Evolutionary conservation across 2,888 invertebrate species (phyloP).

Genomic region (Gari tellinella): DNA sequence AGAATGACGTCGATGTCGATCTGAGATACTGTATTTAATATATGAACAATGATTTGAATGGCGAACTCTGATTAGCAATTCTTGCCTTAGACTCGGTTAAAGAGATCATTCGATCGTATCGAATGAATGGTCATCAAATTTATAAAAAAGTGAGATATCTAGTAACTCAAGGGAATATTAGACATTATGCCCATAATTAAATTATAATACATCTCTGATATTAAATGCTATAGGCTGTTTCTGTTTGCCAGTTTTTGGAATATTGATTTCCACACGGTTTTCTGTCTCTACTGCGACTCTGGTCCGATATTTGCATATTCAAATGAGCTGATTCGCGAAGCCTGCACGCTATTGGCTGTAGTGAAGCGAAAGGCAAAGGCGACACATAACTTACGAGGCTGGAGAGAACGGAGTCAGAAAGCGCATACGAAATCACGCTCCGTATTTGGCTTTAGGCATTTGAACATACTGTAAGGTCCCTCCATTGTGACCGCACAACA

Average conservation of each 20-base stretch:
- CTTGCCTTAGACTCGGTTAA: constrained; percentile 67
- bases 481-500: no score
- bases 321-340: constrained; percentile 39
- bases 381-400: no score
- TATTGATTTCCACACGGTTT: constrained; percentile 53
- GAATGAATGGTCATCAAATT: constrained; percentile 77
- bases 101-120: constrained; percentile 63
- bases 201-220: constrained; percentile 74
- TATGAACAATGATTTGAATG: constrained; percentile 57
- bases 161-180: constrained; percentile 77
- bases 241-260: constrained; percentile 53
- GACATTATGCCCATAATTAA: constrained; percentile 77
- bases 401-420: no score
- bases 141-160: constrained; percentile 79
- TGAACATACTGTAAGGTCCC: no score
- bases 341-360: constrained; percentile 49
- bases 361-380: constrained; percentile 9
- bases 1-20: constrained; percentile 52
- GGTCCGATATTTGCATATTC: constrained; percentile 48
- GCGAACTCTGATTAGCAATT: constrained; percentile 61
- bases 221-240: constrained; percentile 62
- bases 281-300: constrained; percentile 26
- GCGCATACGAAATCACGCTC: no score
- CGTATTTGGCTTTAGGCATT: no score
- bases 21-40: constrained; percentile 52